Conservation (phyloP, 1,140 invertebrate genomes). For the Drosophila nebulosa region DNA sequence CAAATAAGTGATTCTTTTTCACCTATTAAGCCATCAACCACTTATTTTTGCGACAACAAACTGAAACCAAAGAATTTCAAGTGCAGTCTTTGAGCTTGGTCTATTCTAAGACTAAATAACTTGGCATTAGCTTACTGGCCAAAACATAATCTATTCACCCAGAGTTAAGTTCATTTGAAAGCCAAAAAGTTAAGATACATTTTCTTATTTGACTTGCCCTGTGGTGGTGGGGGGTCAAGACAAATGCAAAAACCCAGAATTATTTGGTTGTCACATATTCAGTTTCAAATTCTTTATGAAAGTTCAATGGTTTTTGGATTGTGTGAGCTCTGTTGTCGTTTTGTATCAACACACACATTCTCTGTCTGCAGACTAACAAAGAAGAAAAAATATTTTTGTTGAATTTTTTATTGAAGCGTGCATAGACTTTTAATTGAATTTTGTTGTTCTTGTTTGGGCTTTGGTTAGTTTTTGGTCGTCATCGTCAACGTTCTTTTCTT, state of each 20-base stretch:
- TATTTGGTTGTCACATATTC: slow-evolving; percentile 14
- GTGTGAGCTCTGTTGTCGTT: slow-evolving; percentile 8
- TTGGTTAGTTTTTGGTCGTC: slow-evolving; percentile 10
- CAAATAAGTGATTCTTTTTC: too few species aligned
- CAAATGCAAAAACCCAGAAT: slow-evolving; percentile 20
- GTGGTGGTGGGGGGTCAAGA: too few species aligned
- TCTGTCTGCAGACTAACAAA: slow-evolving; percentile 22
- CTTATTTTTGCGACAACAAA: too few species aligned
- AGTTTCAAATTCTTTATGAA: slow-evolving; percentile 22
- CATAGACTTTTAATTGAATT: slow-evolving; percentile 74
- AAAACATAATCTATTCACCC: too few species aligned
- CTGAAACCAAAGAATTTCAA: too few species aligned
- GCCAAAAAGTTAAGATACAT: not conserved
- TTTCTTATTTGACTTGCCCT: slow-evolving; percentile 2
- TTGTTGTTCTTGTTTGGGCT: slow-evolving; percentile 21
- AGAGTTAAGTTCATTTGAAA: not conserved
- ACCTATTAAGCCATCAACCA: too few species aligned
- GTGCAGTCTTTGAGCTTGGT: too few species aligned
- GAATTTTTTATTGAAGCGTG: slow-evolving; percentile 42
- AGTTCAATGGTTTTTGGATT: slow-evolving; percentile 28
- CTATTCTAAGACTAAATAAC: too few species aligned
- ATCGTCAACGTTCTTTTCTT: too few species aligned
- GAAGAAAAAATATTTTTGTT: slow-evolving; percentile 23
- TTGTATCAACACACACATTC: too few species aligned
- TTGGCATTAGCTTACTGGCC: too few species aligned